phyloP scores from a whole-genome alignment of 92 coral and sea anemone species.

The Umimayanthus kanabou region DNA sequence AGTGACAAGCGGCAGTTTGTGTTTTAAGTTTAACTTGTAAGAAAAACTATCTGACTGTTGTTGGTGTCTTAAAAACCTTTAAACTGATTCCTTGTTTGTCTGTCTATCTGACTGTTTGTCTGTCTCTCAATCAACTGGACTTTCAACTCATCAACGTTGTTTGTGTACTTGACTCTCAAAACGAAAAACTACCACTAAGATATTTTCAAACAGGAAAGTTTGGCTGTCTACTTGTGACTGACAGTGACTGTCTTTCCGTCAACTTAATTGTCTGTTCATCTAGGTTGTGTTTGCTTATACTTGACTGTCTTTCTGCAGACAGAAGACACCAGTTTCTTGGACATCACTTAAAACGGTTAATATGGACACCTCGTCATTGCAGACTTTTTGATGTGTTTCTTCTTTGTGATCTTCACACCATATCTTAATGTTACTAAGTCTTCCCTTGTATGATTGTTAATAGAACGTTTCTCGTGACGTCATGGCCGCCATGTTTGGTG shows the following conservation, averaged over 20 bases:
- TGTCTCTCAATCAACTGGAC: not conserved
- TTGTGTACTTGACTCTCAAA: not conserved
- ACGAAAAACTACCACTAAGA: too few relatives aligned
- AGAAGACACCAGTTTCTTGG: too few relatives aligned
- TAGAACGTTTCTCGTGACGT: too few relatives aligned
- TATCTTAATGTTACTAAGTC: too few relatives aligned
- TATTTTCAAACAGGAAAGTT: not conserved
- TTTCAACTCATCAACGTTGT: not conserved
- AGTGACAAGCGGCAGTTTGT: not conserved
- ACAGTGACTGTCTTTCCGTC: not conserved
- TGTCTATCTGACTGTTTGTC: not conserved
- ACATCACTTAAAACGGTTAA: too few relatives aligned
- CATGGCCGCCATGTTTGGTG: too few relatives aligned
- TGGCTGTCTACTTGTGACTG: constrained; percentile 4
- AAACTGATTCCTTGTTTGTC: not conserved
- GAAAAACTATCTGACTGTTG: not conserved
- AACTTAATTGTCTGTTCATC: not conserved
- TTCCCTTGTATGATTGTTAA: too few relatives aligned
- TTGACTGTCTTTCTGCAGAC: not conserved
- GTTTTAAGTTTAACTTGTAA: not conserved
- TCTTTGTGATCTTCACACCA: too few relatives aligned
- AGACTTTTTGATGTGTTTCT: too few relatives aligned
- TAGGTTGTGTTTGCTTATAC: not conserved
- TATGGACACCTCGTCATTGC: too few relatives aligned
- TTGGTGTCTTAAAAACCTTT: not conserved